phyloP scores from a whole-genome alignment of 2,888 invertebrate species.

The Brassicogethes aeneus region DNA sequence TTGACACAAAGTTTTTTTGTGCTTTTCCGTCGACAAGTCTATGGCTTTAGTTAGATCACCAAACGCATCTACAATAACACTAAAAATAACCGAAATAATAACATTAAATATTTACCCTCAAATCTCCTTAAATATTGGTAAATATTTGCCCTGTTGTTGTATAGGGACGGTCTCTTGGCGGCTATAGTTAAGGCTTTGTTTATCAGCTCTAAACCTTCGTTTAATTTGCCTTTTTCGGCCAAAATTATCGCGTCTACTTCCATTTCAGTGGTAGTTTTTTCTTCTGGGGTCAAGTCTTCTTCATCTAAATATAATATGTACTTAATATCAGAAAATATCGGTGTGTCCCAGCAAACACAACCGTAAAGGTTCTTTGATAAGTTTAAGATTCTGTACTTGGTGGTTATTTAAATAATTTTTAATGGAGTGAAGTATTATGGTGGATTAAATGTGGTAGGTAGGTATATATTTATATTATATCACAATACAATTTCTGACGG shows the following conservation, averaged over 20 bases:
- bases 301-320: too few relatives aligned
- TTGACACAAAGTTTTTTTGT: slow-evolving; percentile 54
- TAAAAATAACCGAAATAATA: too few relatives aligned
- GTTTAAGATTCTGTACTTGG: too few relatives aligned
- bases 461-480: too few relatives aligned
- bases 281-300: slow-evolving; percentile 31
- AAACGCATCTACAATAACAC: slow-evolving; percentile 66
- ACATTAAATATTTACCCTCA: slow-evolving; percentile 53
- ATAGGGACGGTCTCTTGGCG: slow-evolving; percentile 63
- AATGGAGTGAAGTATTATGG: too few relatives aligned
- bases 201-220: slow-evolving; percentile 57
- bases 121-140: slow-evolving; percentile 62
- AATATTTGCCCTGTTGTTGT: slow-evolving; percentile 86
- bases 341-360: too few relatives aligned
- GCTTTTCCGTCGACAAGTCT: slow-evolving; percentile 49
- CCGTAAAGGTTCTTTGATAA: too few relatives aligned
- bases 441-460: too few relatives aligned
- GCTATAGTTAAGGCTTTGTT: slow-evolving; percentile 52
- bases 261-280: slow-evolving; percentile 39
- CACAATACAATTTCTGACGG: too few relatives aligned
- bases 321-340: too few relatives aligned
- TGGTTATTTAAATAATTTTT: too few relatives aligned
- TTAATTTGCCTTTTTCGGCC: slow-evolving; percentile 61
- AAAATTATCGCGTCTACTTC: slow-evolving; percentile 62
- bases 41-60: slow-evolving; percentile 68